Evolutionary conservation across 2,113 vertebrate species (phyloP), one percentile per base, ranked within the genome.

Genomic region (Eublepharis macularius): DNA sequence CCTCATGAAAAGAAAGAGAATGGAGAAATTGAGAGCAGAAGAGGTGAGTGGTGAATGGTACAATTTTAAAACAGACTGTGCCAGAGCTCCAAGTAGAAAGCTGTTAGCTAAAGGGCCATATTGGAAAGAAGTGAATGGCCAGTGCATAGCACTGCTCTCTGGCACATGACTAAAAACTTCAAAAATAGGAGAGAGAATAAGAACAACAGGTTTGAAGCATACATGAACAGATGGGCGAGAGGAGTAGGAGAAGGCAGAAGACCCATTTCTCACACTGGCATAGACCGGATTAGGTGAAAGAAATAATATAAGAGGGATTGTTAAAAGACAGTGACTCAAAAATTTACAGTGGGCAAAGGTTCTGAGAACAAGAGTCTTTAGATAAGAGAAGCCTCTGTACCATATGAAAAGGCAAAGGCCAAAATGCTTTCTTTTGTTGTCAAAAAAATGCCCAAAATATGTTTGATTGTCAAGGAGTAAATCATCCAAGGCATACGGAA

Each of bases 21-120:
- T 54, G 43, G 32, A 72, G n/a, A 29, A 83, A 45, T 45, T 57
- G 75, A 60, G 47, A 2, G 60, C 24, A 7, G 80, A 29, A 83
- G 17, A 47, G n/a, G 32, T 2, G 54, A 81, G 87, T n/a, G 36
- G 7, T 86, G 14, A 34, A 70, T 36, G 65, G n/a, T 51, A 77
- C 17, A 21, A 36, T 57, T 82, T 87, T 69, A 47, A 34, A 91
- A 83, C 81, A 0, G 54, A 47, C 34, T 0, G 2, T 76, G 51
- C 77, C 82, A 68, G 41, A 78, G 80, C 73, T 82, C 68, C 39
- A 0, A 0, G 47, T 0, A 0, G 0, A 0, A 0, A 87, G 76
- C 13, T 66, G 65, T 75, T 80, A 82, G 78, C 69, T 57, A 85
- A 93, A 87, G 82, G 57, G 65, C 83, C 92, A 89, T 87, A 83